A percentile compares a stretch with the other conserved stretches of the same genome.
Evolutionary conservation across 1,140 invertebrate genomes (phyloP).

Genomic region (Oedothorax gibbosus): DNA sequence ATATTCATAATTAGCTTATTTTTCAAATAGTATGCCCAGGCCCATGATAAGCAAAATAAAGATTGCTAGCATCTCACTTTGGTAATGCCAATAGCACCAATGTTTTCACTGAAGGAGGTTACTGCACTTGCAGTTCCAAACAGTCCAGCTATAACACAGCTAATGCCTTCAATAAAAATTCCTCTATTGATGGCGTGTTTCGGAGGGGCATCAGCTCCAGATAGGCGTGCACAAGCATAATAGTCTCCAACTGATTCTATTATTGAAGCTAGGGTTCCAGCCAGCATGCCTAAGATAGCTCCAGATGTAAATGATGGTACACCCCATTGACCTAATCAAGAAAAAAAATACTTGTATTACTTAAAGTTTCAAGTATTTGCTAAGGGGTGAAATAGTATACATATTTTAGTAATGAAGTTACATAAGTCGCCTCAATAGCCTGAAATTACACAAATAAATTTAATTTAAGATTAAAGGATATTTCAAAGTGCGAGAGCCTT

Average conservation of each 20-base stretch:
- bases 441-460: too few relatives aligned
- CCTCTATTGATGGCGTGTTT: conserved; percentile 88
- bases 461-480: too few relatives aligned
- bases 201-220: conserved; percentile 83
- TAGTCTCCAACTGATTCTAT: conserved; percentile 92
- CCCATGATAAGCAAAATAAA: too few relatives aligned
- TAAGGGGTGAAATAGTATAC: background rate
- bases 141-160: conserved; percentile 83
- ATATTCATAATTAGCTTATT: background rate
- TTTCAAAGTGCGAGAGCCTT: too few relatives aligned
- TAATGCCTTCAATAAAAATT: conserved; percentile 85
- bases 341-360: background rate
- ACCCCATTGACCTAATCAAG: conserved; percentile 83
- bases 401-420: background rate
- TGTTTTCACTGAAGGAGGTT: conserved; percentile 87
- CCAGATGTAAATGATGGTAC: conserved; percentile 79
- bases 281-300: conserved; percentile 84
- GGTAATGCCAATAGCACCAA: conserved; percentile 84
- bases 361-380: background rate
- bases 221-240: conserved; percentile 85
- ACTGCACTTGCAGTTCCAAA: conserved; percentile 87
- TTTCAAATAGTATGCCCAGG: background rate
- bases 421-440: too few relatives aligned
- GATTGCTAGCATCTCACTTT: conserved; percentile 66
- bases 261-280: conserved; percentile 84